Percentiles rank a stretch among this genome's conserved stretches.
phyloP scores from a whole-genome alignment of 2,888 invertebrate genomes.

The Hydraecia micacea region DNA sequence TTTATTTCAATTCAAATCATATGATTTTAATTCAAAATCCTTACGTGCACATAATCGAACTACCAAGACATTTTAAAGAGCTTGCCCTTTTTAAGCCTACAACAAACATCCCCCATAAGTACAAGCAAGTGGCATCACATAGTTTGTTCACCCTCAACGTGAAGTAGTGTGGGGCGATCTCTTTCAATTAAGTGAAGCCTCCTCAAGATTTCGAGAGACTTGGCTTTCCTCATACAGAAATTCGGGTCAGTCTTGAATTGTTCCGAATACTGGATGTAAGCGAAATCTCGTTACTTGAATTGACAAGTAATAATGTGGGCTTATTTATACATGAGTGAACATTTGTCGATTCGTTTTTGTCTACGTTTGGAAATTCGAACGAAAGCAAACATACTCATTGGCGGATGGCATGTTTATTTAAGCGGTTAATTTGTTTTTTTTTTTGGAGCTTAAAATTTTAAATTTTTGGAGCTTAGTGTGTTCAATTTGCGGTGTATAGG shows the following conservation, averaged over 20 bases:
- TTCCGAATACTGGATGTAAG: slow-evolving; percentile 68
- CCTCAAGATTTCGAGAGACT: slow-evolving; percentile 73
- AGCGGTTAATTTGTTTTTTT: slow-evolving; percentile 44
- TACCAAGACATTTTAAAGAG: slow-evolving; percentile 10
- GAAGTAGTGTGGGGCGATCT: slow-evolving; percentile 80
- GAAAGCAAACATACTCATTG: slow-evolving; percentile 54
- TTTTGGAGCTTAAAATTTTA: slow-evolving; percentile 30
- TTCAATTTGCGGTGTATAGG: not conserved
- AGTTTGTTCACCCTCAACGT: slow-evolving; percentile 78
- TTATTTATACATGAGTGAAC: slow-evolving; percentile 64
- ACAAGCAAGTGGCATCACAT: slow-evolving; percentile 70
- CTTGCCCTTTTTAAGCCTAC: slow-evolving; percentile 47
- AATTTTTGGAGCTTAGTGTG: slow-evolving; percentile 2
- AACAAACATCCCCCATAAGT: slow-evolving; percentile 45
- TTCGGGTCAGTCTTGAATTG: slow-evolving; percentile 74
- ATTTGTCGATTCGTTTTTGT: slow-evolving; percentile 63
- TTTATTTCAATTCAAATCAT: not conserved
- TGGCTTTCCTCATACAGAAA: slow-evolving; percentile 70
- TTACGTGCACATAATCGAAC: slow-evolving; percentile 5
- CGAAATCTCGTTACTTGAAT: slow-evolving; percentile 68
- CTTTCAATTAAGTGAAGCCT: slow-evolving; percentile 87
- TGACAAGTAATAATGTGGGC: slow-evolving; percentile 68
- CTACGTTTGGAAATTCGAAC: slow-evolving; percentile 49
- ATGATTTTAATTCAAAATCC: not conserved
- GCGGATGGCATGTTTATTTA: slow-evolving; percentile 50